Conservation (phyloP, 2,888 invertebrate species). For the Drosophila ezoana region DNA sequence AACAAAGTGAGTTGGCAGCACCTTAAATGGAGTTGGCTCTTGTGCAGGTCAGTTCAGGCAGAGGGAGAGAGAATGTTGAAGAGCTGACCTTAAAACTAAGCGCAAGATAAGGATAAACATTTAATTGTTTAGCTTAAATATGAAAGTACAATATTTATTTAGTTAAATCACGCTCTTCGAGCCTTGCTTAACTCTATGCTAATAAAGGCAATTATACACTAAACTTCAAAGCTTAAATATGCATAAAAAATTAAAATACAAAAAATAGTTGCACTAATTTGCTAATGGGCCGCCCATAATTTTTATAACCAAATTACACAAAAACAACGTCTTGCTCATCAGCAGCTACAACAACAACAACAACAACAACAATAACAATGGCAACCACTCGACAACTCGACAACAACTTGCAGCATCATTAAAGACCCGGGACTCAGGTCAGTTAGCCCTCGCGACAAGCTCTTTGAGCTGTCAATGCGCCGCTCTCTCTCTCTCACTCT, state of each 20-base stretch:
- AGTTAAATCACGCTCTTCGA: background rate
- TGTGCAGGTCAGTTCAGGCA: background rate
- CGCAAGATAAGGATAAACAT: conserved; percentile 14
- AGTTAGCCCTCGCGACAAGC: conserved; percentile 16
- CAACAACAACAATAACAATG: conserved; percentile 14
- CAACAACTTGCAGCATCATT: conserved; percentile 53
- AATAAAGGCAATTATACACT: conserved; percentile 32
- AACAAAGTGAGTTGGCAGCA: conserved; percentile 13
- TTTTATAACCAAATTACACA: conserved; percentile 66
- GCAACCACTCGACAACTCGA: conserved; percentile 30
- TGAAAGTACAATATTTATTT: background rate
- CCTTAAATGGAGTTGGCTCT: conserved; percentile 21
- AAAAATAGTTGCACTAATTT: conserved; percentile 71
- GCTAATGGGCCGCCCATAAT: conserved; percentile 63
- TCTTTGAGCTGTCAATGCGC: conserved; percentile 36
- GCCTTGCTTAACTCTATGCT: conserved; percentile 17
- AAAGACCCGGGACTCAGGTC: conserved; percentile 40
- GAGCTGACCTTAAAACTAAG: conserved; percentile 25
- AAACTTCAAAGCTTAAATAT: conserved; percentile 19
- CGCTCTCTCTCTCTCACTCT: conserved; percentile 3
- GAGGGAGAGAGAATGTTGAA: background rate
- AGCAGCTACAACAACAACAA: conserved; percentile 22
- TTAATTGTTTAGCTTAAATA: background rate
- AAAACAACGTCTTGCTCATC: conserved; percentile 60
- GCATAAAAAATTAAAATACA: conserved; percentile 19